A percentile compares a stretch with the other conserved stretches of the same genome.
phyloP scores from a whole-genome alignment of 2,888 invertebrate genomes.

The Actias luna region DNA sequence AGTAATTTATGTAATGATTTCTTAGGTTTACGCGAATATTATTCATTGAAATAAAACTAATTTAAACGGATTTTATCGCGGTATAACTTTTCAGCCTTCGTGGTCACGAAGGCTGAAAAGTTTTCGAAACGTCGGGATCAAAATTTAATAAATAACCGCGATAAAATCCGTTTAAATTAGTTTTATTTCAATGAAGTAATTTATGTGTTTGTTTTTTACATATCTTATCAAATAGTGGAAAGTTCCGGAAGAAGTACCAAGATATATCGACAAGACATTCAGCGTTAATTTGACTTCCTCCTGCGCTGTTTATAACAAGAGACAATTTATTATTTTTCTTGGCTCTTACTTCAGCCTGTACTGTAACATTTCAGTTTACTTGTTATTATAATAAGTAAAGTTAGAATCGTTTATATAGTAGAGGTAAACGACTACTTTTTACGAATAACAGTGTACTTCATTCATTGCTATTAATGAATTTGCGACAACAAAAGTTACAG shows the following conservation, averaged over 20 bases:
- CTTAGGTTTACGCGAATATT: no score
- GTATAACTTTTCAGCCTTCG: no score
- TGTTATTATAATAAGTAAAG: constrained; percentile 6
- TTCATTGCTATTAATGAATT: constrained; percentile 25
- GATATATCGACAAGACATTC: background rate
- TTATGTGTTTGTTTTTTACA: no score
- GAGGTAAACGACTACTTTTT: constrained; percentile 16
- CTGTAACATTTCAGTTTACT: background rate
- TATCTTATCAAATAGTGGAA: no score
- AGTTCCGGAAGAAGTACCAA: background rate
- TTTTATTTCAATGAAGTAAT: no score
- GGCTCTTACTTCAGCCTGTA: background rate
- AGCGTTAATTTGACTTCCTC: background rate
- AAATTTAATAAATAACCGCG: no score
- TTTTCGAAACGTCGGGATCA: no score
- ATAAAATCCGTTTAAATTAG: no score
- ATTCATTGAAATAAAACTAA: no score
- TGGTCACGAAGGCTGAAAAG: no score
- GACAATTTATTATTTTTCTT: background rate
- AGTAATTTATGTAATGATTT: no score
- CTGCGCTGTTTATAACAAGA: background rate
- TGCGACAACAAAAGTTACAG: constrained; percentile 30
- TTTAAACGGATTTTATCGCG: no score
- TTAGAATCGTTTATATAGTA: constrained; percentile 16
- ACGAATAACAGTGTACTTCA: constrained; percentile 16